Evolutionary conservation across 2,797 vertebrate genomes (phyloP).

Genomic region (Dryobates pubescens): DNA sequence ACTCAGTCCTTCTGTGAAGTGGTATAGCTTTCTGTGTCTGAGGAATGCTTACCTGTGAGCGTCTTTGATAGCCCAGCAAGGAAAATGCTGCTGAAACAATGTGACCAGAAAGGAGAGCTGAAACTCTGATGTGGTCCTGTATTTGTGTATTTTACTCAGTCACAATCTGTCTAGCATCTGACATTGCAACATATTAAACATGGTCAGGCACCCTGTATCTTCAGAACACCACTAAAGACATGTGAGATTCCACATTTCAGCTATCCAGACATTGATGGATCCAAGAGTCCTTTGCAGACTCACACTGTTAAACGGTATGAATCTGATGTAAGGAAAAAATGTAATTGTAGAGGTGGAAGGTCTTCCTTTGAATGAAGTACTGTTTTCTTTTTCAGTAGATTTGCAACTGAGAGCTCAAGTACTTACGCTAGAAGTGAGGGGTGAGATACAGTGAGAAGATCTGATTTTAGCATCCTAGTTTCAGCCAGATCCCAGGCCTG

Average conservation of each 20-base stretch:
- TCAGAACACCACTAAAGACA: not conserved
- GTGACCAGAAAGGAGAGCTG: not conserved
- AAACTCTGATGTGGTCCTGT: not conserved
- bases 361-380: not conserved
- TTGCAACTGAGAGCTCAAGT: not conserved
- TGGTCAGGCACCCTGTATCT: not conserved
- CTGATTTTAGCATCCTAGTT: not conserved
- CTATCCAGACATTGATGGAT: rapidly evolving
- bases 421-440: not conserved
- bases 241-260: not conserved
- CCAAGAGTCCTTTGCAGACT: not conserved
- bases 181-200: rapidly evolving
- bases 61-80: not conserved
- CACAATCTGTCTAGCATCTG: not conserved
- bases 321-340: not conserved
- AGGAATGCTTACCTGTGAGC: not conserved
- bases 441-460: rapidly evolving
- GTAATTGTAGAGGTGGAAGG: rapidly evolving
- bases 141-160: not conserved
- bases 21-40: not conserved
- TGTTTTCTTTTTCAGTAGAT: not conserved
- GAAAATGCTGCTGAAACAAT: not conserved
- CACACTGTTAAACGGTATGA: not conserved
- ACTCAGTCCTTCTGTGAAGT: not conserved
- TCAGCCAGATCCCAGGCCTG: not conserved